Base-by-base conservation (phyloP, 2,113 vertebrate species). In the Colossoma macropomum region DNA sequence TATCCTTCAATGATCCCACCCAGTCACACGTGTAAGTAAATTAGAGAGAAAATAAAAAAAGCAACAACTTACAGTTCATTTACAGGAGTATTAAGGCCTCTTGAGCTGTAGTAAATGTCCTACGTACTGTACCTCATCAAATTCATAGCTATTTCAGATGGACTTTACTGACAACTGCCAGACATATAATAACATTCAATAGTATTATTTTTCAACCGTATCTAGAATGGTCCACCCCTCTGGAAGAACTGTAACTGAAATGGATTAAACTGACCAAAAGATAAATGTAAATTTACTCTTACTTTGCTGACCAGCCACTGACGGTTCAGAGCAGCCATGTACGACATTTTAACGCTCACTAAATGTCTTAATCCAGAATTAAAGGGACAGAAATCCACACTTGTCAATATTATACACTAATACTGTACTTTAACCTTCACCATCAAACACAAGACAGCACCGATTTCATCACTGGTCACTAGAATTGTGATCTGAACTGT, bases 61-160 rank as follows among this genome's bases (percentile, higher is more conserved):
- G 52, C 52, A 56, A 56, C 45, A 13, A 50, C 62, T 3, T 65
- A 63, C 23, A 30, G 27, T 65, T 65, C 12, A 28, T 65, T 65
- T 65, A 48, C n/a, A 27, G 65, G 16, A 75, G 34, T 75, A 78
- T 68, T 86, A 83, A 86, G 85, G 80, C 85, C 27, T 86, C 63
- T 69, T 63, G 38, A 59, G 52, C 3, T 7, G 34, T 38, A 3
- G 34, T 38, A 38, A 45, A 45, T 45, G 60, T 21, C 60, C 65
- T 75, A 32, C 50, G 27, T 32, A 65, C 23, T 50, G 27, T 41
- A 72, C 41, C 28, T 32, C 8, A 60, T n/a, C 54, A 48, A 56
- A 60, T 50, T 30, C 9, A 50, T 45, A 50, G 12, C 48, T 50
- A 80, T 69, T 38, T 52, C 45, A 16, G 15, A 27, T 19, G 0